Evolutionary conservation across 2,888 invertebrate genomes (phyloP).

Genomic region (Himalopsyche tibetana): DNA sequence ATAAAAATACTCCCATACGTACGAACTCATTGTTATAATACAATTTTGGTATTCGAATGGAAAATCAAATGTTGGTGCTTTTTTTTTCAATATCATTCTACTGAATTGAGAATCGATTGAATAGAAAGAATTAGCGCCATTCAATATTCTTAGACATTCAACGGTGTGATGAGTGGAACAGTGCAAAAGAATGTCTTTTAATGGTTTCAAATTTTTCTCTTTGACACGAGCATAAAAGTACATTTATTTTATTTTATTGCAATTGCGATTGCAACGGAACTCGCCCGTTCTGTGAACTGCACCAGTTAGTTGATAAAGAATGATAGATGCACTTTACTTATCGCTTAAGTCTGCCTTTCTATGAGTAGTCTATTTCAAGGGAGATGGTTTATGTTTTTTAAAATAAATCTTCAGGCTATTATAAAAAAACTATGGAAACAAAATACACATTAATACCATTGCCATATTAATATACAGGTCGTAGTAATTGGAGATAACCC

Average conservation of each 20-base stretch:
- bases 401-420: too few species aligned
- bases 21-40: too few species aligned
- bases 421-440: too few species aligned
- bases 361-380: background rate
- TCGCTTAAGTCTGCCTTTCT: background rate
- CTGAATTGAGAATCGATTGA: too few species aligned
- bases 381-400: background rate
- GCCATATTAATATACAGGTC: too few species aligned
- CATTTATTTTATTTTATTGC: constrained; percentile 13
- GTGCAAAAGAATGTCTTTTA: background rate
- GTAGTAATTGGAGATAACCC: too few species aligned
- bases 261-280: background rate
- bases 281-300: background rate
- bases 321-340: background rate
- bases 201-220: background rate
- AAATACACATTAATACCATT: too few species aligned
- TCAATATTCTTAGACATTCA: background rate
- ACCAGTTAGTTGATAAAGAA: background rate
- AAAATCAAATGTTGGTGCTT: too few species aligned
- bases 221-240: background rate
- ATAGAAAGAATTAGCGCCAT: too few species aligned
- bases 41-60: too few species aligned
- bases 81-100: too few species aligned
- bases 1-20: too few species aligned
- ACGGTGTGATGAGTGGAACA: background rate